Evolutionary conservation across 2,797 vertebrate species (phyloP), one percentile per base, ranked within the genome.

Genomic region (Halcyon badia): DNA sequence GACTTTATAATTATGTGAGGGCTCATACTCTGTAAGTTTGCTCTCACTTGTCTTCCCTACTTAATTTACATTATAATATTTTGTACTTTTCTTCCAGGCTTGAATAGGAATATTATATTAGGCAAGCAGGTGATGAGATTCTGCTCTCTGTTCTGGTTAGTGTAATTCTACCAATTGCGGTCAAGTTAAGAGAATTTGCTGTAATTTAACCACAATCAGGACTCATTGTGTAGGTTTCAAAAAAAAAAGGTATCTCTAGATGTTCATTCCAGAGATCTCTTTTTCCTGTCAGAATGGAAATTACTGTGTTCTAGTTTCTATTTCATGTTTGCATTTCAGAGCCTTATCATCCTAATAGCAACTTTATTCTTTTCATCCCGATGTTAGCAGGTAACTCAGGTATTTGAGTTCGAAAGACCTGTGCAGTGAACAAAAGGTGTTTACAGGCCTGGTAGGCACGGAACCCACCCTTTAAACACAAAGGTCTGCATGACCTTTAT

Each of bases 51-150:
- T 90, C 96, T 95, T 94, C 76, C 51, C n/a, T 89, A 52, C 90
- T 90, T 79, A 83, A 95, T 79, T 72, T 52, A 76, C n/a, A 79
- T 83, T 91, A 90, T 90, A 97, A 96, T 96, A 95, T 96, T 97
- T 95, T 93, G 87, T 90, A 95, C 73, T 94, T 96, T 94, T 62
- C 58, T 93, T 87, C 68, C 70, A 68, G 37, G 64, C 49, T 94
- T 96, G 77, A 93, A 95, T 94, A 86, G 70, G 89, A 91, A 82
- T 79, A 93, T 70, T 91, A 62, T 90, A 94, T 86, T 65, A 91
- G 37, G 85, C 54, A 82, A 89, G 83, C 85, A 90, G 65, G 77
- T 70, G 60, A 83, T 66, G 41, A 75, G 42, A 90, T 79, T 91
- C 51, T 83, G 35, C 31, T 88, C 71, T 78, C 58, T 90, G 18